These are phyloP conservation scores for Eucidaris tribuloides DNA, from an alignment of 35 echinoderm and acorn worm species.

Conservation along the genomic window DNA sequence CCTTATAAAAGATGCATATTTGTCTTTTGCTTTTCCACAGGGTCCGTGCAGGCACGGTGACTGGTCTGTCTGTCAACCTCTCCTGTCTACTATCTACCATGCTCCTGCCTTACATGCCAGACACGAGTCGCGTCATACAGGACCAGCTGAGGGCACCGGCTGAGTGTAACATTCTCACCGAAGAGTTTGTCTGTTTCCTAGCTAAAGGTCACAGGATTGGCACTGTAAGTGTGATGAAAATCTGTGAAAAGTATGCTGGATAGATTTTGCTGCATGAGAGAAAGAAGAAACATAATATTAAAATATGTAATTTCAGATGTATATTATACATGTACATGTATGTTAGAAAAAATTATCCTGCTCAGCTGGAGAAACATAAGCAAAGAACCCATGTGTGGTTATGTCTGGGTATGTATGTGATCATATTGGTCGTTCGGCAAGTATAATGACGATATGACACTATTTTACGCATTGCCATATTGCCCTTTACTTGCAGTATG, in stretches of 20 bases:
- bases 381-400: not conserved
- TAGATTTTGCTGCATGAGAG: not conserved
- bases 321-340: not conserved
- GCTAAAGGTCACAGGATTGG: constrained; percentile 85
- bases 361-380: not conserved
- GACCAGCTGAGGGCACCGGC: constrained; percentile 64
- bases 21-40: not conserved
- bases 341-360: not conserved
- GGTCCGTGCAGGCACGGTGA: constrained; percentile 67
- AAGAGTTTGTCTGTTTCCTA: constrained; percentile 78
- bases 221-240: constrained; percentile 48
- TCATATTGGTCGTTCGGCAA: too few species aligned
- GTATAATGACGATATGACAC: too few species aligned
- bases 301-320: not conserved
- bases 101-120: constrained; percentile 88
- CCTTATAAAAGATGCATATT: not conserved
- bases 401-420: not conserved
- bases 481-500: too few species aligned
- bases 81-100: constrained; percentile 84
- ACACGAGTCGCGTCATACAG: constrained; percentile 71
- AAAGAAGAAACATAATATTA: not conserved
- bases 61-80: constrained; percentile 67
- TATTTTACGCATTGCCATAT: too few species aligned
- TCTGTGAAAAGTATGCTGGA: not conserved
- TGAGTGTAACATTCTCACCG: constrained; percentile 60